Percentiles rank a stretch among this genome's conserved stretches.
Conservation (phyloP, 2,888 invertebrate genomes). For the Eremobia ochroleuca region DNA sequence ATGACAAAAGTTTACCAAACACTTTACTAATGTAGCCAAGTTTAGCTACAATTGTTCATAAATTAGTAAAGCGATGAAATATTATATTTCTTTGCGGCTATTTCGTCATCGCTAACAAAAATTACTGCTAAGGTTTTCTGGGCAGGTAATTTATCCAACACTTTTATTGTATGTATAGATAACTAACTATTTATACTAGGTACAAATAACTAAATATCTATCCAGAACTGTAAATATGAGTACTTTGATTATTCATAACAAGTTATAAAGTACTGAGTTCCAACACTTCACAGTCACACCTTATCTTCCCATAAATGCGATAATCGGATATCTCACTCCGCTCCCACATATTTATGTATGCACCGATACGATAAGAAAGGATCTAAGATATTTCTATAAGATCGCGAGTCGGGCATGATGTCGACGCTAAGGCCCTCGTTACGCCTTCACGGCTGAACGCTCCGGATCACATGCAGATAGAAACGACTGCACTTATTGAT, state of each 20-base stretch:
- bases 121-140: no score
- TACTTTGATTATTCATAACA: neutral
- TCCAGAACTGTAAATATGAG: neutral
- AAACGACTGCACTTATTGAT: constrained; percentile 62
- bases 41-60: constrained; percentile 11
- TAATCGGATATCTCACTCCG: constrained; percentile 55
- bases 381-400: constrained; percentile 57
- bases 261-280: neutral
- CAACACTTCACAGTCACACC: neutral
- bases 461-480: constrained; percentile 53
- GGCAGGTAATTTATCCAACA: neutral
- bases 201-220: no score
- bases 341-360: constrained; percentile 55
- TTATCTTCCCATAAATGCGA: constrained; percentile 28
- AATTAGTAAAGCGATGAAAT: neutral
- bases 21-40: constrained; percentile 30
- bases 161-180: no score
- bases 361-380: constrained; percentile 42
- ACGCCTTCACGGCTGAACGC: constrained; percentile 62
- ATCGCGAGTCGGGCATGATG: constrained; percentile 47
- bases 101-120: neutral
- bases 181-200: no score
- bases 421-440: constrained; percentile 59
- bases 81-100: neutral
- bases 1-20: constrained; percentile 68